Conservation (phyloP, 2,113 vertebrate genomes). For the Oryzias melastigma region DNA sequence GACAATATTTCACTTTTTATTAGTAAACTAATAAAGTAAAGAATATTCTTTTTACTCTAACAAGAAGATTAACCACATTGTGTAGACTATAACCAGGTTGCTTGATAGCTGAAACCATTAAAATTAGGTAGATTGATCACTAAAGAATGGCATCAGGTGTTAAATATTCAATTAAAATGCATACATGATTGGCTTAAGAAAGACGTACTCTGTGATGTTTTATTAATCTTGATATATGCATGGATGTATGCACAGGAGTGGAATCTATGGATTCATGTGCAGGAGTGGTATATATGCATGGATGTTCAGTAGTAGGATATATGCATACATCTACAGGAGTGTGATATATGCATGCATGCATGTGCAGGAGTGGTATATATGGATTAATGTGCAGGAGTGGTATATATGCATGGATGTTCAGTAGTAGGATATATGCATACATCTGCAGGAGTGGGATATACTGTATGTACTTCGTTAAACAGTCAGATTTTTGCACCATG, state of each 20-base stretch:
- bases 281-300: conserved; percentile 4
- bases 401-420: conserved; percentile 1
- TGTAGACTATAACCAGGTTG: too few species aligned
- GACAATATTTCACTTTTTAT: too few species aligned
- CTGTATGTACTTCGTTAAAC: background rate
- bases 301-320: conserved; percentile 1
- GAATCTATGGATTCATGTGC: too few species aligned
- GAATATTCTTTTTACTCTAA: too few species aligned
- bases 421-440: conserved; percentile 21
- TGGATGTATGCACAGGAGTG: background rate
- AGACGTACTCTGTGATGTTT: background rate
- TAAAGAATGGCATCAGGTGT: background rate
- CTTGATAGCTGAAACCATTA: too few species aligned
- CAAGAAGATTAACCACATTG: too few species aligned
- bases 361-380: background rate
- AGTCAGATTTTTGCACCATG: too few species aligned
- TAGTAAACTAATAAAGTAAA: too few species aligned
- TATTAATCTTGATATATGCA: conserved; percentile 12
- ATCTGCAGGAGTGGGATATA: background rate
- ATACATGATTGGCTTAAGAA: too few species aligned
- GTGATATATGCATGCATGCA: background rate
- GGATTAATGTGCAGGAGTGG: too few species aligned
- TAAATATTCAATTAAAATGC: too few species aligned
- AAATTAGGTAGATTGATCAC: background rate
- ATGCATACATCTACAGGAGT: conserved; percentile 10